These are phyloP conservation scores for Spodoptera frugiperda DNA, from an alignment of 1,140 invertebrate species.

Conservation along the genomic window DNA sequence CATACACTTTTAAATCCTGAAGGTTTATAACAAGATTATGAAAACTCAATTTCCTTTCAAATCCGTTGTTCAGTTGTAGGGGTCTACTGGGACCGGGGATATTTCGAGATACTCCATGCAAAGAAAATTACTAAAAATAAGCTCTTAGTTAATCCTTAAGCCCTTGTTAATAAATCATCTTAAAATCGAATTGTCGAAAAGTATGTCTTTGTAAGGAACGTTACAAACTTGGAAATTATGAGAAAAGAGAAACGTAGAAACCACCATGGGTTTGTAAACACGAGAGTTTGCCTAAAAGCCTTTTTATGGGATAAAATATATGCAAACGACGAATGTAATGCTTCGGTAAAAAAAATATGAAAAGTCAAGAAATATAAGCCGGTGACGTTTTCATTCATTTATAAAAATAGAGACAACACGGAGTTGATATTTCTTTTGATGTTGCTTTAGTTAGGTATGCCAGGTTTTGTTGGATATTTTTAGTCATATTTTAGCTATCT, in stretches of 20 bases:
- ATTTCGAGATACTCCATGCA: background rate
- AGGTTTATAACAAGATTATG: too few species aligned
- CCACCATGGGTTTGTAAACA: conserved; percentile 34
- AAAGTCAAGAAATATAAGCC: conserved; percentile 21
- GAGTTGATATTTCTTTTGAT: conserved; percentile 3
- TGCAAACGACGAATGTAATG: conserved; percentile 36
- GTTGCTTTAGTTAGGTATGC: background rate
- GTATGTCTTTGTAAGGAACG: background rate
- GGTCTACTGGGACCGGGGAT: too few species aligned
- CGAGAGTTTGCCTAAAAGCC: conserved; percentile 43
- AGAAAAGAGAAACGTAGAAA: background rate
- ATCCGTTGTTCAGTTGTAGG: too few species aligned
- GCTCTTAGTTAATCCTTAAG: background rate
- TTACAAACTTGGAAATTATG: conserved; percentile 20
- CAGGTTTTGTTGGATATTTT: background rate
- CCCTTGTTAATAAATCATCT: conserved; percentile 12
- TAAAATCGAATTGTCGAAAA: background rate
- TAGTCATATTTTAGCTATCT: background rate
- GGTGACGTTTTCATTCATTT: conserved; percentile 16
- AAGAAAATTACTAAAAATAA: conserved; percentile 7
- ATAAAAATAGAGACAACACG: background rate
- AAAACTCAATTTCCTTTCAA: too few species aligned
- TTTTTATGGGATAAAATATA: conserved; percentile 41
- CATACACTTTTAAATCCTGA: too few species aligned
- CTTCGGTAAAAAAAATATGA: conserved; percentile 25